A percentile compares a stretch with the other conserved stretches of the same genome.
phyloP scores from a whole-genome alignment of 2,888 invertebrate genomes.

The Antheraea yamamai region DNA sequence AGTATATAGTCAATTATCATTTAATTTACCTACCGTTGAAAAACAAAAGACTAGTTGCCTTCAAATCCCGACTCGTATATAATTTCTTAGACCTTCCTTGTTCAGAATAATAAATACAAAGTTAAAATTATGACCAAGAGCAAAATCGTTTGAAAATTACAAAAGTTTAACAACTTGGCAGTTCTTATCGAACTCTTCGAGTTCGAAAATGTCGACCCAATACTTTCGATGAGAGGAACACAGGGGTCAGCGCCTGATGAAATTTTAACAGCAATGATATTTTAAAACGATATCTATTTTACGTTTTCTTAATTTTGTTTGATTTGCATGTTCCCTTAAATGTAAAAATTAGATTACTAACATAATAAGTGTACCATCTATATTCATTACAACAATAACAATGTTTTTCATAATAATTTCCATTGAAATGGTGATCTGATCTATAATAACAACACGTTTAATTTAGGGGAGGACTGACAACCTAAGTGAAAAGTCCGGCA shows the following conservation, averaged over 20 bases:
- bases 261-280: constrained; percentile 21
- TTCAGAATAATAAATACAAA: neutral
- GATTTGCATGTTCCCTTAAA: neutral
- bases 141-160: constrained; percentile 11
- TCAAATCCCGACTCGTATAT: too few species aligned
- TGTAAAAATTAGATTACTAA: neutral
- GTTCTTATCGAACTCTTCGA: neutral
- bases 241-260: constrained; percentile 15
- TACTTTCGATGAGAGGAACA: constrained; percentile 15
- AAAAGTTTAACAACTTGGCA: constrained; percentile 10
- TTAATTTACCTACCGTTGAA: too few species aligned
- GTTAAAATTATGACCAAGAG: neutral
- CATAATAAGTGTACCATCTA: neutral
- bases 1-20: too few species aligned
- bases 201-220: neutral
- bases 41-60: too few species aligned
- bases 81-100: too few species aligned
- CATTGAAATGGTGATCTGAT: too few species aligned
- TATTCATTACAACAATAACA: too few species aligned
- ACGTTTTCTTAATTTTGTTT: neutral
- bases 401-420: too few species aligned
- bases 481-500: too few species aligned
- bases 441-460: too few species aligned
- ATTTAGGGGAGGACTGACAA: too few species aligned
- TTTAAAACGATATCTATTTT: neutral